A percentile compares a stretch with the other conserved stretches of the same genome.
Evolutionary conservation across 2,888 invertebrate species (phyloP).

Genomic region (Incurvaria masculella): DNA sequence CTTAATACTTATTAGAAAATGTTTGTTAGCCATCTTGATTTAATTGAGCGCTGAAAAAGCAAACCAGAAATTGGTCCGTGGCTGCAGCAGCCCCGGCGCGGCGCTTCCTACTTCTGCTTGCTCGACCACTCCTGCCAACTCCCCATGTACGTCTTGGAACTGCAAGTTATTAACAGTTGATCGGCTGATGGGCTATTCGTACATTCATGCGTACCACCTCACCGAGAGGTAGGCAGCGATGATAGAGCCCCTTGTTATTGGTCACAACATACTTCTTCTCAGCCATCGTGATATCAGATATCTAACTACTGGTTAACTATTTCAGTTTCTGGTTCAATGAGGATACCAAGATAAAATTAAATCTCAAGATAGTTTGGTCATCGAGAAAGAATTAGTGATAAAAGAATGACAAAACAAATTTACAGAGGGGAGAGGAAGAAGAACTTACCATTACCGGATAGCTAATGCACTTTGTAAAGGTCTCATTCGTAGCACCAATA

Average conservation of each 20-base stretch:
- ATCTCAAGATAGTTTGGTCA: too few species aligned
- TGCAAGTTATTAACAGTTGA: constrained; percentile 28
- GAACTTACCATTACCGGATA: too few species aligned
- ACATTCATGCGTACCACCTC: too few species aligned
- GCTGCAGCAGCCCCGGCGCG: neutral
- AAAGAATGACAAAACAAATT: too few species aligned
- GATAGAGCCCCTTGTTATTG: constrained; percentile 1
- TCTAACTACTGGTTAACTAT: neutral
- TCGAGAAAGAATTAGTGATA: too few species aligned
- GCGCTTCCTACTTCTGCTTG: constrained; percentile 21
- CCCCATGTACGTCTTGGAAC: constrained; percentile 46
- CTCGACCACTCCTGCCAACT: constrained; percentile 51
- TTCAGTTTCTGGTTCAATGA: too few species aligned
- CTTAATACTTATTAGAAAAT: neutral
- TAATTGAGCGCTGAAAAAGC: neutral
- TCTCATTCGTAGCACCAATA: too few species aligned
- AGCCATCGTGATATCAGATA: neutral
- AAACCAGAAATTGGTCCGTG: neutral
- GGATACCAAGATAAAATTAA: too few species aligned
- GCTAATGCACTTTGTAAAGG: too few species aligned
- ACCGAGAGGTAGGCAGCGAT: too few species aligned
- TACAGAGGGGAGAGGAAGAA: too few species aligned
- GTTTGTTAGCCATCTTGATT: constrained; percentile 2
- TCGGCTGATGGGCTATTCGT: too few species aligned
- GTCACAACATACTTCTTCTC: neutral